Evolutionary conservation across 2,888 invertebrate species (phyloP).

Genomic region (Biston betularia): DNA sequence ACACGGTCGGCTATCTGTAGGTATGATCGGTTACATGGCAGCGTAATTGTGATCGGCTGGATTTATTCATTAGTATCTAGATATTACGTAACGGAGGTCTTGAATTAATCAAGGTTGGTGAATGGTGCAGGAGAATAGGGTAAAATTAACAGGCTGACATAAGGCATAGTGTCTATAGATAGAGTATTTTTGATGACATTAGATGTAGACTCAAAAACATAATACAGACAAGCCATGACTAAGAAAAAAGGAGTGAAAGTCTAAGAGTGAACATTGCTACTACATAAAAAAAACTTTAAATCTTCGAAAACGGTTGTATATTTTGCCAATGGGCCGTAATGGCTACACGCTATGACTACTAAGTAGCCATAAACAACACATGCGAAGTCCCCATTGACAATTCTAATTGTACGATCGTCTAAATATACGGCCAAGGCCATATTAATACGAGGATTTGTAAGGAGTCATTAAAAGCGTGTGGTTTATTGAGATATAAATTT

Average conservation of each 20-base stretch:
- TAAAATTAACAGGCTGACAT: background rate
- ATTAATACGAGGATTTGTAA: constrained; percentile 77
- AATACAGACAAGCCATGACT: background rate
- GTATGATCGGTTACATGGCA: constrained; percentile 48
- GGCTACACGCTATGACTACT: constrained; percentile 24
- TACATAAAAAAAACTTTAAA: too few species aligned
- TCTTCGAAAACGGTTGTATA: constrained; percentile 7
- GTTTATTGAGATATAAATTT: constrained; percentile 65
- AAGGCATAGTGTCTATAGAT: background rate
- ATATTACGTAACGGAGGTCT: constrained; percentile 33
- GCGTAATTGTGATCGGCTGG: constrained; percentile 42
- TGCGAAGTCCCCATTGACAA: constrained; percentile 24
- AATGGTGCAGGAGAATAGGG: constrained; percentile 13
- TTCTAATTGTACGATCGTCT: constrained; percentile 62
- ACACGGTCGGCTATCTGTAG: constrained; percentile 49
- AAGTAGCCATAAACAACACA: constrained; percentile 13
- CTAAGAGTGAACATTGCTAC: too few species aligned
- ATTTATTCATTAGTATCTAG: constrained; percentile 43
- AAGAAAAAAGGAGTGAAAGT: too few species aligned
- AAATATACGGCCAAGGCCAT: constrained; percentile 75
- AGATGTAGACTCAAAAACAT: background rate
- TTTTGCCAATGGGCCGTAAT: constrained; percentile 30
- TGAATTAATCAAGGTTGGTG: constrained; percentile 30
- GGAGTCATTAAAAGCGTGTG: constrained; percentile 59
- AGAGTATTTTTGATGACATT: background rate